Base-by-base conservation (phyloP, 2,888 invertebrate species). In the Nephrotoma guestfalica region DNA sequence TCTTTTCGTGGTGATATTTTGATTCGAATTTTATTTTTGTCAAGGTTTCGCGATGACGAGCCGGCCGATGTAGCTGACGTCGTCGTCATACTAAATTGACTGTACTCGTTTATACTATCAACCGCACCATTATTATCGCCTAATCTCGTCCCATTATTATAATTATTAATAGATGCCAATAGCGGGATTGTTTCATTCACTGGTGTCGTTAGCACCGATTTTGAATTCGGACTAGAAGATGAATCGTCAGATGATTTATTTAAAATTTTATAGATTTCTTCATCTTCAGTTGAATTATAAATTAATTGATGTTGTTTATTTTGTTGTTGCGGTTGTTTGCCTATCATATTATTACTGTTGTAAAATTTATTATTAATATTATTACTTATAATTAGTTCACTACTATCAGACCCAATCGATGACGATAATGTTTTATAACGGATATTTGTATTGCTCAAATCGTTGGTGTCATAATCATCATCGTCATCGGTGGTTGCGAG, bases 151-250 rank as follows among this genome's bases (percentile, higher is more conserved):
- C 71, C 71, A 84, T 41, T 41, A 84, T 84, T 84, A 41, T 41
- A 84, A 42, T 84, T 47, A 47, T 47, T 84, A 4, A 71, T 71
- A 30, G 71, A 71, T 71, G 71, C 30, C 45, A 88, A 57, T 57
- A 88, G 83, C 41, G 88, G 88, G 15, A 87, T 86, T 83, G 87
- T 87, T 83, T 89, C 89, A 87, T 88, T 88, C 6, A 88, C 87
- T 86, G 88, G 88, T 57, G 89, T 88, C 18, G 88, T 88, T 87
- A 88, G 87, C 71, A 88, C 87, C 86, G 88, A 88, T 87, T 88
- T 88, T 51, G 87, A 87, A 86, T 87, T 87, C 71, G 88, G 88
- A 88, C 88, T 88, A 88, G 88, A 88, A 51, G 88, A 88, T 86
- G 88, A 88, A 86, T 88, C 88, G 86, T 88, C 88, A 85, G 88